Conservation (phyloP, 2,888 invertebrate genomes). For the Sisyra terminalis region DNA sequence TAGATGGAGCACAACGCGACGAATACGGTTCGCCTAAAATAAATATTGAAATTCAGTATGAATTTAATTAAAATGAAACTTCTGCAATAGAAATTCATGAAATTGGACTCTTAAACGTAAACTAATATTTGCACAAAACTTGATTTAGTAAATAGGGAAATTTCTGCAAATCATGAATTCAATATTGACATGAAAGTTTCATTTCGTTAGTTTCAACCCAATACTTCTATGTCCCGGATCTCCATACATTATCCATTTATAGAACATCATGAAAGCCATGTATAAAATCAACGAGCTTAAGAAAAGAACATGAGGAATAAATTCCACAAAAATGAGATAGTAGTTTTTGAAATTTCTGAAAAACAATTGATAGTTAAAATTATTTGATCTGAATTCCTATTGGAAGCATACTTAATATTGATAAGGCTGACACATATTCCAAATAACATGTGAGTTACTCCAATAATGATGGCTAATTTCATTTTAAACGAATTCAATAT, state of each 20-base stretch:
- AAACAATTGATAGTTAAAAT: slow-evolving; percentile 11
- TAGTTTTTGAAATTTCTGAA: slow-evolving; percentile 32
- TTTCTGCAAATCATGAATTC: too few relatives aligned
- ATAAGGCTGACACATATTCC: slow-evolving; percentile 48
- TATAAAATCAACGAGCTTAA: slow-evolving; percentile 51
- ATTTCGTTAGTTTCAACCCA: not conserved
- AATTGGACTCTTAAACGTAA: slow-evolving; percentile 11
- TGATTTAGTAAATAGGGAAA: too few relatives aligned
- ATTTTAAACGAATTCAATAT: slow-evolving; percentile 62
- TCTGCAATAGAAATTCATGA: too few relatives aligned
- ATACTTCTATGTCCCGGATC: slow-evolving; percentile 26
- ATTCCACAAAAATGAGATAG: slow-evolving; percentile 39
- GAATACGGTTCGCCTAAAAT: slow-evolving; percentile 25
- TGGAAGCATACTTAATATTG: slow-evolving; percentile 28
- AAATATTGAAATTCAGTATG: slow-evolving; percentile 2
- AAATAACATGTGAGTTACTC: slow-evolving; percentile 57
- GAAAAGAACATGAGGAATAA: slow-evolving; percentile 54
- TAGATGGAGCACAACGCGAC: slow-evolving; percentile 54
- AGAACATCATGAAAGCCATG: slow-evolving; percentile 43
- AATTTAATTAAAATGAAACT: not conserved
- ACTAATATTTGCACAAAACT: slow-evolving; percentile 11
- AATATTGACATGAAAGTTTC: too few relatives aligned
- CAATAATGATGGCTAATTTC: slow-evolving; percentile 56
- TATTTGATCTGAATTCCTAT: too few relatives aligned
- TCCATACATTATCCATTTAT: slow-evolving; percentile 49